Evolutionary conservation across 1,140 invertebrate genomes (phyloP).

Genomic region (Habropoda laboriosa): DNA sequence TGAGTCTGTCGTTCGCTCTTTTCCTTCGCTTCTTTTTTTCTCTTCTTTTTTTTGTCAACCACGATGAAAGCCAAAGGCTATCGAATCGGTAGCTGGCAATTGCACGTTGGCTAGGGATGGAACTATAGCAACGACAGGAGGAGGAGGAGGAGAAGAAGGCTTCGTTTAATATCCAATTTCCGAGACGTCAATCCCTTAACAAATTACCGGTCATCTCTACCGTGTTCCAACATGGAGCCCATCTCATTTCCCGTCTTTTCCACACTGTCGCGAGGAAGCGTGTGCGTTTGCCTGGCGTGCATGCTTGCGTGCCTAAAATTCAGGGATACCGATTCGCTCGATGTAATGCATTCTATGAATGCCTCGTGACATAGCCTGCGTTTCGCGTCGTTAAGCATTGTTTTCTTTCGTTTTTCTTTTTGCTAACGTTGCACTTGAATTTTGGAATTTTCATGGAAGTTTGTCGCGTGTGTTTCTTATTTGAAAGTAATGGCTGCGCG

Average conservation of each 20-base stretch:
- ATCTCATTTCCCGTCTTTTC: slow-evolving; percentile 70
- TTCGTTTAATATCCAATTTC: slow-evolving; percentile 78
- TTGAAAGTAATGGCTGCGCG: too few relatives aligned
- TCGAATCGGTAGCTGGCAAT: slow-evolving; percentile 44
- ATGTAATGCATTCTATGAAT: slow-evolving; percentile 2
- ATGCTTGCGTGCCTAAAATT: slow-evolving; percentile 32
- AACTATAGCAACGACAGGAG: slow-evolving; percentile 32
- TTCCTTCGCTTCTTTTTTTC: not conserved
- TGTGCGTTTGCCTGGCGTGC: not conserved
- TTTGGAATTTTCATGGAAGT: too few relatives aligned
- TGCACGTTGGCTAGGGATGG: slow-evolving; percentile 20
- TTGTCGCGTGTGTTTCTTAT: too few relatives aligned
- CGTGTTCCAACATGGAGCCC: slow-evolving; percentile 59
- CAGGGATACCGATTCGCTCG: slow-evolving; percentile 27
- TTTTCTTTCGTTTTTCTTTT: too few relatives aligned
- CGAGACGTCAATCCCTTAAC: slow-evolving; percentile 76
- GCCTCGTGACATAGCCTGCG: not conserved
- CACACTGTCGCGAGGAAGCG: slow-evolving; percentile 43
- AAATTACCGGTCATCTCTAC: slow-evolving; percentile 74
- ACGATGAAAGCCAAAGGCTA: slow-evolving; percentile 30
- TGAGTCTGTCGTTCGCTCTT: not conserved
- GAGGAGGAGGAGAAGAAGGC: slow-evolving; percentile 52
- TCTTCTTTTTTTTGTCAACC: not conserved
- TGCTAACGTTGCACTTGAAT: too few relatives aligned
- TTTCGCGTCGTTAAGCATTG: too few relatives aligned